Evolutionary conservation across 2,113 vertebrate species (phyloP).

Genomic region (Tichodroma muraria): DNA sequence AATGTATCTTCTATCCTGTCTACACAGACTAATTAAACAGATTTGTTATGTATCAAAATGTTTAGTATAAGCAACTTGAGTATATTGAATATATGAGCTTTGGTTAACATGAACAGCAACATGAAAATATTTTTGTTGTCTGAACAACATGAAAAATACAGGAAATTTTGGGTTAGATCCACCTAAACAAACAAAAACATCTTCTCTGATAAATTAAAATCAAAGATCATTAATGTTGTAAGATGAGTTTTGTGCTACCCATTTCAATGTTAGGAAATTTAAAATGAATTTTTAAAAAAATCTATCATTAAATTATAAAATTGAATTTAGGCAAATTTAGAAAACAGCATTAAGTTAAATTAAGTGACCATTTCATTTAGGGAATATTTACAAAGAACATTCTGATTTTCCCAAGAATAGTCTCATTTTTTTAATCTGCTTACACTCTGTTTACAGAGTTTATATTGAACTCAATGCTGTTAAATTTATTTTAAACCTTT

Average conservation of each 20-base stretch:
- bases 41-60: not conserved
- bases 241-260: not conserved
- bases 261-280: not conserved
- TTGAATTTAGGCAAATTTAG: not conserved
- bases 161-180: not conserved
- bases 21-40: not conserved
- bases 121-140: not conserved
- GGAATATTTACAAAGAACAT: not conserved
- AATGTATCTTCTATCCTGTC: not conserved
- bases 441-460: not conserved
- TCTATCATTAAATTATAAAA: not conserved
- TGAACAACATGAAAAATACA: not conserved
- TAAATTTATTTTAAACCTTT: not conserved
- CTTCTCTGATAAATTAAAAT: not conserved
- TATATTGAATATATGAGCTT: not conserved
- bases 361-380: not conserved
- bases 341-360: not conserved
- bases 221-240: not conserved
- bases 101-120: not conserved
- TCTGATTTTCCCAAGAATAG: not conserved
- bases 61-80: not conserved
- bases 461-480: not conserved
- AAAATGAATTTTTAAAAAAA: rapidly evolving
- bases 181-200: not conserved
- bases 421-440: not conserved